Evolutionary conservation across 2,888 invertebrate species (phyloP).

Genomic region (Drosophila kanekoi): DNA sequence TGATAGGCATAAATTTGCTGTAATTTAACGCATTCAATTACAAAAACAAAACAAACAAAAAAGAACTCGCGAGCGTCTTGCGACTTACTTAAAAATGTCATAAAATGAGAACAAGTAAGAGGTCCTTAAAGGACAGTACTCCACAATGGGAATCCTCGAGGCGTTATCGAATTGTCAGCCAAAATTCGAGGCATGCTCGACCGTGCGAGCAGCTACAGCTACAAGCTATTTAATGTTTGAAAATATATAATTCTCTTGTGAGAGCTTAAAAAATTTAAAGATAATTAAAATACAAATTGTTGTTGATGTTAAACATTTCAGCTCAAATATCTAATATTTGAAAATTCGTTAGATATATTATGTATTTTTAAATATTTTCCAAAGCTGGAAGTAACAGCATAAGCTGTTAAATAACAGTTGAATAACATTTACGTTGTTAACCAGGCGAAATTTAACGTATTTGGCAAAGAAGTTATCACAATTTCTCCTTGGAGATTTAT

Average conservation of each 20-base stretch:
- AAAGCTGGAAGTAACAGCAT: too few species aligned
- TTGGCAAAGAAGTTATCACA: neutral
- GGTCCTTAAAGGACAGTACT: conserved; percentile 50
- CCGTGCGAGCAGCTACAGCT: neutral
- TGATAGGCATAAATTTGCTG: conserved; percentile 78
- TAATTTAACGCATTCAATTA: conserved; percentile 79
- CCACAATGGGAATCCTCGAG: conserved; percentile 40
- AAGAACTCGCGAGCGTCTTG: conserved; percentile 58
- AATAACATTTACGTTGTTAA: neutral
- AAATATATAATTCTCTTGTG: too few species aligned
- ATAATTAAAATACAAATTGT: neutral
- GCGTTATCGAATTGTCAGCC: conserved; percentile 15
- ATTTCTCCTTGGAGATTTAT: neutral
- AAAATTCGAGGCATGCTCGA: conserved; percentile 8
- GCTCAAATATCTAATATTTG: too few species aligned
- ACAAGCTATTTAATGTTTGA: neutral
- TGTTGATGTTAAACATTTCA: too few species aligned
- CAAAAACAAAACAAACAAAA: conserved; percentile 48
- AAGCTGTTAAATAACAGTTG: too few species aligned
- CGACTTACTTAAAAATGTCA: conserved; percentile 77
- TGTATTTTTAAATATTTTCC: too few species aligned
- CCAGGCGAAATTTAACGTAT: neutral
- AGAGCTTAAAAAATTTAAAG: neutral
- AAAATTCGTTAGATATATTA: too few species aligned
- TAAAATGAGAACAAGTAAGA: conserved; percentile 65